Evolutionary conservation across 2,797 vertebrate genomes (phyloP).

Genomic region (Cephalopachus bancanus): DNA sequence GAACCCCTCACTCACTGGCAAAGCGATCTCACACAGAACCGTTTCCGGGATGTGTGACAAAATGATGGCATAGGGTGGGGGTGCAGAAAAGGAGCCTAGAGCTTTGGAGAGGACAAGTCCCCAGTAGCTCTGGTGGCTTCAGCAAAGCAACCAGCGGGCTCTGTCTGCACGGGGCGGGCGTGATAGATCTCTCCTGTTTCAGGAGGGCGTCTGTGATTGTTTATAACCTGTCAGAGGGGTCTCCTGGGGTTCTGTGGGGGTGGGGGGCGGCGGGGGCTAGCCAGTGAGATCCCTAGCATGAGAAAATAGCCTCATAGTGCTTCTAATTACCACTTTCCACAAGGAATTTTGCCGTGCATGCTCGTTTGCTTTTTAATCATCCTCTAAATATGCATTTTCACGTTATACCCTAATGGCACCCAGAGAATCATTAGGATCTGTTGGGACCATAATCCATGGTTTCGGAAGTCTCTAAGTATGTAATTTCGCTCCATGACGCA

Average conservation of each 20-base stretch:
- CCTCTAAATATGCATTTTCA: slow-evolving; percentile 88
- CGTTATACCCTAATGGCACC: slow-evolving; percentile 87
- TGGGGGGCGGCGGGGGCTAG: background rate
- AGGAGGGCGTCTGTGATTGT: background rate
- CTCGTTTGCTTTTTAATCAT: slow-evolving; percentile 87
- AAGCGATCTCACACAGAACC: background rate
- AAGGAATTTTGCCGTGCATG: slow-evolving; percentile 82
- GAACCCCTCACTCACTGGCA: background rate
- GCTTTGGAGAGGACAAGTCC: background rate
- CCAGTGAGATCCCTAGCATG: slow-evolving; percentile 26
- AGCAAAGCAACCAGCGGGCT: background rate
- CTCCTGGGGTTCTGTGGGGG: background rate
- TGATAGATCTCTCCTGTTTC: background rate
- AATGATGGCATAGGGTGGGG: too few relatives aligned
- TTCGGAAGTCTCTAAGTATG: slow-evolving; percentile 81
- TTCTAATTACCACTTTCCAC: slow-evolving; percentile 81
- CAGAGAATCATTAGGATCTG: slow-evolving; percentile 86
- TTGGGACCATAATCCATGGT: slow-evolving; percentile 83
- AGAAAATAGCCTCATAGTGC: slow-evolving; percentile 62
- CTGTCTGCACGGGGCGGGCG: background rate
- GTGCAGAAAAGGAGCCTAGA: background rate
- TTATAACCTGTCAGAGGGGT: background rate
- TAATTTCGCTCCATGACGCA: slow-evolving; percentile 79
- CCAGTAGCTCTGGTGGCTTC: background rate
- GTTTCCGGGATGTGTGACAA: background rate